A percentile compares a stretch with the other conserved stretches of the same genome.
Conservation (phyloP, 92 coral and sea anemone genomes). For the Zoanthus gigantus region DNA sequence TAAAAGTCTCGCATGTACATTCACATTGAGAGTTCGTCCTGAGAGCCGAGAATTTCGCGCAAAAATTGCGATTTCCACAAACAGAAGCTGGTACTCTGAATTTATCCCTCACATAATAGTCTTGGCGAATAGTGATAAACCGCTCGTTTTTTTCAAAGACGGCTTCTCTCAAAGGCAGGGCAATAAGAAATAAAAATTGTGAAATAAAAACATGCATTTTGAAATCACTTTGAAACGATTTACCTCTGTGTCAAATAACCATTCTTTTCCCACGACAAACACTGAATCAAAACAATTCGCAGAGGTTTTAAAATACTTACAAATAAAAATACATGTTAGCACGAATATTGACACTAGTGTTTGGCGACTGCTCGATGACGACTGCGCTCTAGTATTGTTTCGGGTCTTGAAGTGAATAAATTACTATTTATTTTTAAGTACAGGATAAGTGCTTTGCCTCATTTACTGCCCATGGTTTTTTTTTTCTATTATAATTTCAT, state of each 20-base stretch:
- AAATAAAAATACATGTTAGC: too few species aligned
- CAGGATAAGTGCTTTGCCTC: too few species aligned
- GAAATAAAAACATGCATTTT: background rate
- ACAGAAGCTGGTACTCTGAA: background rate
- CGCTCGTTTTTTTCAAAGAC: background rate
- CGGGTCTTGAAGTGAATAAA: too few species aligned
- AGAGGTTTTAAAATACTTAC: too few species aligned
- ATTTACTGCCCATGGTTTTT: too few species aligned
- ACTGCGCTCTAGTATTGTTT: too few species aligned
- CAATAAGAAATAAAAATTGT: background rate
- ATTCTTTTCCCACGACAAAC: too few species aligned
- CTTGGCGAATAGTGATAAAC: constrained; percentile 5
- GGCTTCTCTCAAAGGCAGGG: background rate
- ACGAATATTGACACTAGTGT: too few species aligned
- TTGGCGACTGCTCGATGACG: too few species aligned
- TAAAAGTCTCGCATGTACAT: constrained; percentile 4
- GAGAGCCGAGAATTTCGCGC: constrained; percentile 9
- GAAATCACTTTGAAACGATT: background rate
- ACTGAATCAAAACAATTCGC: too few species aligned
- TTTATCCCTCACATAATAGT: constrained; percentile 27
- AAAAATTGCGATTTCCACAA: constrained; percentile 7
- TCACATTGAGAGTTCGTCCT: background rate
- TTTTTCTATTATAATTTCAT: too few species aligned
- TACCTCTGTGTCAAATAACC: background rate
- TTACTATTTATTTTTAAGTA: too few species aligned